phyloP scores from a whole-genome alignment of 2,113 vertebrate species.

The Geococcyx californianus region DNA sequence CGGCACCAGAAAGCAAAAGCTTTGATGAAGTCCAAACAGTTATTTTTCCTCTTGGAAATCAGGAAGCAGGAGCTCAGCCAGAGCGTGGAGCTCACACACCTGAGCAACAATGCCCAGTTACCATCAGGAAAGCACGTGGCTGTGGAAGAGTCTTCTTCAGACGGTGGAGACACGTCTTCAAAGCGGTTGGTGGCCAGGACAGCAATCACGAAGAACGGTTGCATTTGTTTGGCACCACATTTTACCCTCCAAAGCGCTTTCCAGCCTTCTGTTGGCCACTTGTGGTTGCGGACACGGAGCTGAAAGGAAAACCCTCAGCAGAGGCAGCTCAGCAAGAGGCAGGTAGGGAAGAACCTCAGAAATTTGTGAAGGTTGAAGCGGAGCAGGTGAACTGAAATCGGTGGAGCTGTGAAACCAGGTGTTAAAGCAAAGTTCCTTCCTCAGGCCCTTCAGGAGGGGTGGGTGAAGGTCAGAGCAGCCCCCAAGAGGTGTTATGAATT shows the following conservation, averaged over 20 bases:
- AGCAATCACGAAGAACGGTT: no score
- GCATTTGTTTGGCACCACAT: neutral
- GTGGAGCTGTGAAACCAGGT: neutral
- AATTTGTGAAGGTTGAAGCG: neutral
- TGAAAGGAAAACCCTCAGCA: slow-evolving; percentile 22
- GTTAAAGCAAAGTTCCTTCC: neutral
- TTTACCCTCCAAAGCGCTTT: neutral
- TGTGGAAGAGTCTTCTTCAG: neutral
- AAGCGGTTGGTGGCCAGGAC: no score
- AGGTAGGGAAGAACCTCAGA: neutral
- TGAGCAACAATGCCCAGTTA: neutral
- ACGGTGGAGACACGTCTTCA: no score
- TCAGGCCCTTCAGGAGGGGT: neutral
- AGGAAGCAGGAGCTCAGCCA: neutral
- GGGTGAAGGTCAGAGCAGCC: neutral
- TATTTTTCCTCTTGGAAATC: rapidly evolving
- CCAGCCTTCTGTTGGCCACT: neutral
- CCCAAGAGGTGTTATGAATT: neutral
- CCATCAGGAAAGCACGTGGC: slow-evolving; percentile 1
- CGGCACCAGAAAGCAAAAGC: neutral
- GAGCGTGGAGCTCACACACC: slow-evolving; percentile 22
- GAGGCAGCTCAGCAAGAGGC: neutral
- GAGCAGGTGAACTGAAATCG: neutral
- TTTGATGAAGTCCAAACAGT: neutral
- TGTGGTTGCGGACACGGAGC: slow-evolving; percentile 37